These are phyloP conservation scores for Maniola jurtina DNA, from an alignment of 1,140 invertebrate genomes.

Conservation along the genomic window DNA sequence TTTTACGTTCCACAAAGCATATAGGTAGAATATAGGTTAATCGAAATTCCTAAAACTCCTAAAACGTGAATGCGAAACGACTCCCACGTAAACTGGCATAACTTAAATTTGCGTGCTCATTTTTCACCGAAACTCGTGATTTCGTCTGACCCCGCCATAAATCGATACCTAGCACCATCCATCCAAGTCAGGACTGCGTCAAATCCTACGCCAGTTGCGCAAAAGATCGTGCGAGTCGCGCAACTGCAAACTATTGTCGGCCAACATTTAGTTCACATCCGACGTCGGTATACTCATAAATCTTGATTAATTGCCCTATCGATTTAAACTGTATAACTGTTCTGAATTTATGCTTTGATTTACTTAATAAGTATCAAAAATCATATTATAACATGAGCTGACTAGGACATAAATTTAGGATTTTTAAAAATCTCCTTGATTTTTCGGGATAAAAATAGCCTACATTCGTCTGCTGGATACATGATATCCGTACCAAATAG, in stretches of 20 bases:
- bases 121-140: slow-evolving; percentile 45
- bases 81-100: slow-evolving; percentile 20
- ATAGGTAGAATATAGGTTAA: neutral
- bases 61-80: slow-evolving; percentile 19
- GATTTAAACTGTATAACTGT: neutral
- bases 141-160: slow-evolving; percentile 31
- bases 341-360: neutral
- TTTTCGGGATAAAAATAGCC: too few species aligned
- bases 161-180: slow-evolving; percentile 27
- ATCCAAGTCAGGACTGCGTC: slow-evolving; percentile 35
- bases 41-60: neutral
- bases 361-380: neutral
- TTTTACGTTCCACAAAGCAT: too few species aligned
- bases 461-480: too few species aligned
- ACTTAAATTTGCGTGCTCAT: slow-evolving; percentile 26
- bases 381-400: too few species aligned
- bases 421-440: too few species aligned
- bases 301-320: slow-evolving; percentile 25
- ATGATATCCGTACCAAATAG: too few species aligned
- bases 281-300: slow-evolving; percentile 28
- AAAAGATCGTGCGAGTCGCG: slow-evolving; percentile 41
- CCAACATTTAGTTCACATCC: slow-evolving; percentile 33
- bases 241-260: slow-evolving; percentile 30
- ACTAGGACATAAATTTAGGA: too few species aligned
- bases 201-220: slow-evolving; percentile 43